Conservation (phyloP, 2,113 vertebrate species). For the Paradoxurus hermaphroditus region DNA sequence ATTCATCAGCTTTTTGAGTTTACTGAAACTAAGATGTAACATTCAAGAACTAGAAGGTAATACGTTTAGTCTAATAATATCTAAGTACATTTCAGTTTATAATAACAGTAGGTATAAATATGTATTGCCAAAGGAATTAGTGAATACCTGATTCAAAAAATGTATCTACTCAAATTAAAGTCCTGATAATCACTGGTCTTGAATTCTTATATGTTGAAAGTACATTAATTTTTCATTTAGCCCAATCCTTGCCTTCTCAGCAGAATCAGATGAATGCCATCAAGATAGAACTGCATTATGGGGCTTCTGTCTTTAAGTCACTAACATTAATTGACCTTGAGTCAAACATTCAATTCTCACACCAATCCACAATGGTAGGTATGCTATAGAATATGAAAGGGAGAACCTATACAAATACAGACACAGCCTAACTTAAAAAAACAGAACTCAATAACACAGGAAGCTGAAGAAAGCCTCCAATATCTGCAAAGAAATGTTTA, state of each 20-base stretch:
- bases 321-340: not conserved
- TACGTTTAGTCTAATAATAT: not conserved
- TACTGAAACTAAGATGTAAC: not conserved
- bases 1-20: constrained; percentile 10
- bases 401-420: not conserved
- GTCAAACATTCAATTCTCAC: not conserved
- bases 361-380: not conserved
- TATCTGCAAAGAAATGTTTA: not conserved
- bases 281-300: not conserved
- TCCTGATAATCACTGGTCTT: not conserved
- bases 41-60: constrained; percentile 32
- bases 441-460: not conserved
- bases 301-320: not conserved
- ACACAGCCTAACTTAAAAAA: not conserved
- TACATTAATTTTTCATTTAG: not conserved
- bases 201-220: constrained; percentile 10
- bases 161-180: not conserved
- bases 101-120: not conserved
- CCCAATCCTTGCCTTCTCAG: not conserved
- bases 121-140: not conserved
- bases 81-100: constrained; percentile 12
- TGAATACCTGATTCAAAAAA: constrained; percentile 3
- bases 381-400: not conserved
- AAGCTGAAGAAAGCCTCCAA: not conserved
- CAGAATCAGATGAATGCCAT: not conserved